These are phyloP conservation scores for Botia almorhae DNA, from an alignment of 2,797 vertebrate genomes.

Conservation along the genomic window DNA sequence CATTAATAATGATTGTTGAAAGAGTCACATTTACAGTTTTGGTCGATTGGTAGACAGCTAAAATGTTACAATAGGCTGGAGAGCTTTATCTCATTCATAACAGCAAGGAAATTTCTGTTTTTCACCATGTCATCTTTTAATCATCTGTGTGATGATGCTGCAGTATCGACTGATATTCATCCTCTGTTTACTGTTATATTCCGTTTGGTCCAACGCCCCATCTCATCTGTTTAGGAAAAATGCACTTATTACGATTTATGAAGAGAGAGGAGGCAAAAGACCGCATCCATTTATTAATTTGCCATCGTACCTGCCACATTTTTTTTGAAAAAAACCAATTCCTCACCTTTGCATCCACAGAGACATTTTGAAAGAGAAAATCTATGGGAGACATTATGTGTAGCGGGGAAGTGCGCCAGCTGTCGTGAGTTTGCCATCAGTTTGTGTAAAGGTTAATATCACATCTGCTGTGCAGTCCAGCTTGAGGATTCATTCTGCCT, in stretches of 20 bases:
- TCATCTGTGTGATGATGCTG: not conserved
- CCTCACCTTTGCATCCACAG: conserved; percentile 24
- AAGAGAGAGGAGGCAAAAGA: conserved; percentile 11
- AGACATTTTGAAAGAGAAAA: conserved; percentile 36
- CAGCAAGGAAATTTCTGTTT: not conserved
- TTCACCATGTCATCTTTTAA: not conserved
- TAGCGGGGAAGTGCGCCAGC: conserved; percentile 49
- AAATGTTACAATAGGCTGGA: no score
- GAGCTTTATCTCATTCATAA: no score
- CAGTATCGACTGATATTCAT: conserved; percentile 12
- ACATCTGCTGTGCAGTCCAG: conserved; percentile 56
- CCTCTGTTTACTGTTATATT: conserved; percentile 22
- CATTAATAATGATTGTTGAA: no score
- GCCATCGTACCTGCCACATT: conserved; percentile 14
- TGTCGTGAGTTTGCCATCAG: conserved; percentile 45
- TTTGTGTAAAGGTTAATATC: conserved; percentile 59
- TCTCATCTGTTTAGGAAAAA: conserved; percentile 30
- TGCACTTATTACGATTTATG: not conserved
- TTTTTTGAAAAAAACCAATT: conserved; percentile 15
- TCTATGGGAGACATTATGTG: conserved; percentile 50
- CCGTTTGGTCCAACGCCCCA: conserved; percentile 2
- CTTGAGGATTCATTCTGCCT: conserved; percentile 51
- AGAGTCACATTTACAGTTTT: no score
- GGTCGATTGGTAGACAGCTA: no score
- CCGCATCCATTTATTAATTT: conserved; percentile 31